A percentile compares a stretch with the other conserved stretches of the same genome.
Evolutionary conservation across 2,797 vertebrate genomes (phyloP).

Genomic region (Dermochelys coriacea): DNA sequence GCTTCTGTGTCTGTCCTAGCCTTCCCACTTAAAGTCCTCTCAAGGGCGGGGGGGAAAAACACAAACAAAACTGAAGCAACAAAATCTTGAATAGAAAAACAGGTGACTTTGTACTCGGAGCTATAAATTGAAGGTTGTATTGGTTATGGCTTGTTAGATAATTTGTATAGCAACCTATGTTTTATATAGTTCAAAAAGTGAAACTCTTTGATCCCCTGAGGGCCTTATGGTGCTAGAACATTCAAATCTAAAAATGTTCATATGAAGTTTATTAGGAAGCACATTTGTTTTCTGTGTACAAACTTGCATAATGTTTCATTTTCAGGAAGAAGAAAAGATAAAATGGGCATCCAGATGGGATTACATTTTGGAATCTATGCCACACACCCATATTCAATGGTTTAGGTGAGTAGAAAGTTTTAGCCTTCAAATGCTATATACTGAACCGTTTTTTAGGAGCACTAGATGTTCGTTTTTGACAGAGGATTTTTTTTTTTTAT

Average conservation of each 20-base stretch:
- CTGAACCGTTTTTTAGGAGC: neutral
- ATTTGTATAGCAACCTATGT: neutral
- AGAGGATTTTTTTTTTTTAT: neutral
- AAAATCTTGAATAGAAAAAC: neutral
- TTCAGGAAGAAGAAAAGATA: constrained; percentile 88
- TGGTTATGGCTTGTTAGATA: neutral
- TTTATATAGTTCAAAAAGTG: neutral
- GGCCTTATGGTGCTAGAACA: neutral
- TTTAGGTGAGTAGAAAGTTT: constrained; percentile 86
- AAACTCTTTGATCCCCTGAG: neutral
- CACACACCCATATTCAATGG: constrained; percentile 96
- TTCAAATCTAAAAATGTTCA: neutral
- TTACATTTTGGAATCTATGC: constrained; percentile 96
- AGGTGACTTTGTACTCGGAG: neutral
- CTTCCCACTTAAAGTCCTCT: neutral
- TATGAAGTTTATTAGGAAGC: neutral
- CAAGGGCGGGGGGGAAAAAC: neutral
- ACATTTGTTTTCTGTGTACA: neutral
- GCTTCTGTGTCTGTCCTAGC: neutral
- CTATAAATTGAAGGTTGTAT: neutral
- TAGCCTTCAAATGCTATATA: neutral
- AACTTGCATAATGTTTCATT: neutral
- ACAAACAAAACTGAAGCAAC: neutral
- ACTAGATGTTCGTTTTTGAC: neutral
- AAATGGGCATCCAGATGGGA: constrained; percentile 97